A percentile compares a stretch with the other conserved stretches of the same genome.
These are phyloP conservation scores for Gymnothorax reevesii DNA, from an alignment of 2,797 vertebrate species.

Conservation along the genomic window DNA sequence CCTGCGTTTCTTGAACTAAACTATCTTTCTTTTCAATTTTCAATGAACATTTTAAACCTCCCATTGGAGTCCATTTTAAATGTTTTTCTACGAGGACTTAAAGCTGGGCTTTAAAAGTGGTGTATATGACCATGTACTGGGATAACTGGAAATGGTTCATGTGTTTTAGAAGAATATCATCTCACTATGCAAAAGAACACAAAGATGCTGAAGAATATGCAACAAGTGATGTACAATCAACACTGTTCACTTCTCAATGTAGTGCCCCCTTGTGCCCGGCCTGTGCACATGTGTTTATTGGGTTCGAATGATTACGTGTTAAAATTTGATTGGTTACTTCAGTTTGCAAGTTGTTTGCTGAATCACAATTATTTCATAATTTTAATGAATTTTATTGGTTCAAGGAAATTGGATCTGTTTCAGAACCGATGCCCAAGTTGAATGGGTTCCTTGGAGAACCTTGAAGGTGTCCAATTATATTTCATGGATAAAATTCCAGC, in stretches of 20 bases:
- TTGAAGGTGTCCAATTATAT: background rate
- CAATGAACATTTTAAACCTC: constrained; percentile 29
- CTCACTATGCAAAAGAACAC: constrained; percentile 23
- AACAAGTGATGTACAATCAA: constrained; percentile 13
- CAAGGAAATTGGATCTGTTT: background rate
- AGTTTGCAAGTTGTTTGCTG: background rate
- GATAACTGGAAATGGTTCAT: constrained; percentile 66
- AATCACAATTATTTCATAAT: background rate
- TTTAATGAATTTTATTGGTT: background rate
- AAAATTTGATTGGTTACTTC: background rate
- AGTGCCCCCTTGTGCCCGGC: background rate
- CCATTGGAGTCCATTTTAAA: constrained; percentile 53
- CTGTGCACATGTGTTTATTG: background rate
- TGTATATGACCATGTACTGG: constrained; percentile 59
- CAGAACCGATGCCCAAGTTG: background rate
- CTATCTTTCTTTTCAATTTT: background rate
- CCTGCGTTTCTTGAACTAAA: constrained; percentile 36
- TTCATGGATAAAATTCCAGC: background rate
- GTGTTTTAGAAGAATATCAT: background rate
- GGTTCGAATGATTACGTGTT: background rate
- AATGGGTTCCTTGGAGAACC: background rate
- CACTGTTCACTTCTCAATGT: background rate
- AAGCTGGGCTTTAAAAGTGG: constrained; percentile 34
- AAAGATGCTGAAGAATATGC: constrained; percentile 48
- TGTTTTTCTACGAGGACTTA: constrained; percentile 34